phyloP scores from a whole-genome alignment of 1,140 invertebrate genomes.

The Eupeodes corollae region DNA sequence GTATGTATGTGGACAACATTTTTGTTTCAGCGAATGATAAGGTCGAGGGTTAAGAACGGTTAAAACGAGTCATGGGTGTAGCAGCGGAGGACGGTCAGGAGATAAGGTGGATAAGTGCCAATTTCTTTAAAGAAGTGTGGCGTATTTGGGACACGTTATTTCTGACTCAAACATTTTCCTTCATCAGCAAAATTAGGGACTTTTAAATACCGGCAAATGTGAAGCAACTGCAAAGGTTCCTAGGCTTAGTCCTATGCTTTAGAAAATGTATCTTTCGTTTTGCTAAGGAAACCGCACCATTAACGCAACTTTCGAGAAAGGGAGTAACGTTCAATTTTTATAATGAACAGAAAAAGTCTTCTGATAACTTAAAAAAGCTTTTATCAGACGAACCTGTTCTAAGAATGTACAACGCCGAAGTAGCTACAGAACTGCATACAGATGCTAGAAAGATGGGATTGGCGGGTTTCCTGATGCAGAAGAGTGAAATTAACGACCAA shows the following conservation, averaged over 20 bases:
- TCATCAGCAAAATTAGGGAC: conserved; percentile 14
- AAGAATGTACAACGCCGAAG: conserved; percentile 19
- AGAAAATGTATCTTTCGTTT: conserved; percentile 25
- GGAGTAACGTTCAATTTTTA: conserved; percentile 2
- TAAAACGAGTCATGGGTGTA: not conserved
- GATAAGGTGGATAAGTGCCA: conserved; percentile 14
- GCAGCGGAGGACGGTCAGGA: not conserved
- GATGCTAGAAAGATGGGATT: conserved; percentile 18
- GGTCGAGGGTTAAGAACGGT: not conserved
- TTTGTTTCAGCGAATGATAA: not conserved
- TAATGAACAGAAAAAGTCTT: conserved; percentile 2
- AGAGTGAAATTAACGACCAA: not conserved
- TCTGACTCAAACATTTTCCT: conserved; percentile 16
- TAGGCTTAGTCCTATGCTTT: conserved; percentile 32
- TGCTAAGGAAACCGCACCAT: conserved; percentile 17
- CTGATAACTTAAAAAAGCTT: no score
- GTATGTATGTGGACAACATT: conserved; percentile 1
- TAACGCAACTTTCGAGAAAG: no score
- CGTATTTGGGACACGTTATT: conserved; percentile 18
- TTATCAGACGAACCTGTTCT: conserved; percentile 21
- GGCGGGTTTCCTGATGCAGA: conserved; percentile 24
- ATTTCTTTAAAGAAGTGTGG: conserved; percentile 9
- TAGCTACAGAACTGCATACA: no score
- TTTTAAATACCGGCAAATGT: conserved; percentile 10
- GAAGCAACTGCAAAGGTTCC: conserved; percentile 24